Evolutionary conservation across 2,797 vertebrate species (phyloP).

Genomic region (Silurus aristotelis): DNA sequence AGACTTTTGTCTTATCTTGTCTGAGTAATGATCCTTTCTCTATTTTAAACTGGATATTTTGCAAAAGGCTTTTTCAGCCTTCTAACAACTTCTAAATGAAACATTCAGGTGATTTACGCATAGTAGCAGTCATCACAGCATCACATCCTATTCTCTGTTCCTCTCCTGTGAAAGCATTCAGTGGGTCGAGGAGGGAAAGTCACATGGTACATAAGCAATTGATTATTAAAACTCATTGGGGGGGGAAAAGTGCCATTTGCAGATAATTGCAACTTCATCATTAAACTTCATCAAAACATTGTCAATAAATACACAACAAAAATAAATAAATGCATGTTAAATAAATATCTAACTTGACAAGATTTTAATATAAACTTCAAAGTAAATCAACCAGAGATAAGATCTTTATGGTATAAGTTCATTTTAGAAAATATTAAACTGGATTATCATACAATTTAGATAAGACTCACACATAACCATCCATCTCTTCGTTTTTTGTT

Average conservation of each 20-base stretch:
- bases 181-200: slow-evolving; percentile 24
- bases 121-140: slow-evolving; percentile 59
- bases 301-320: slow-evolving; percentile 78
- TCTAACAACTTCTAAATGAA: slow-evolving; percentile 30
- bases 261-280: slow-evolving; percentile 80
- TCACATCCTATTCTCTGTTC: slow-evolving; percentile 31
- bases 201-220: slow-evolving; percentile 58
- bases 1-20: slow-evolving; percentile 39
- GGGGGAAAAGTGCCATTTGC: slow-evolving; percentile 77
- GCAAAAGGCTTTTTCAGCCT: slow-evolving; percentile 27
- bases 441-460: slow-evolving; percentile 45
- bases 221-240: slow-evolving; percentile 66
- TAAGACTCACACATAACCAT: slow-evolving; percentile 28
- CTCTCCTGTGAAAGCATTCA: slow-evolving; percentile 36
- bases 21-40: neutral
- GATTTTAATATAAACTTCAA: slow-evolving; percentile 67
- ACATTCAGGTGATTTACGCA: slow-evolving; percentile 67
- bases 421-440: slow-evolving; percentile 48
- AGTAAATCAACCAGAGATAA: slow-evolving; percentile 62
- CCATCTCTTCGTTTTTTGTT: neutral
- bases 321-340: slow-evolving; percentile 78
- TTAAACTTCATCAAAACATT: slow-evolving; percentile 77
- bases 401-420: slow-evolving; percentile 51
- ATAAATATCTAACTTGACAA: slow-evolving; percentile 75
- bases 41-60: slow-evolving; percentile 1